phyloP scores from a whole-genome alignment of 2,797 vertebrate genomes.

The Cuniculus paca region DNA sequence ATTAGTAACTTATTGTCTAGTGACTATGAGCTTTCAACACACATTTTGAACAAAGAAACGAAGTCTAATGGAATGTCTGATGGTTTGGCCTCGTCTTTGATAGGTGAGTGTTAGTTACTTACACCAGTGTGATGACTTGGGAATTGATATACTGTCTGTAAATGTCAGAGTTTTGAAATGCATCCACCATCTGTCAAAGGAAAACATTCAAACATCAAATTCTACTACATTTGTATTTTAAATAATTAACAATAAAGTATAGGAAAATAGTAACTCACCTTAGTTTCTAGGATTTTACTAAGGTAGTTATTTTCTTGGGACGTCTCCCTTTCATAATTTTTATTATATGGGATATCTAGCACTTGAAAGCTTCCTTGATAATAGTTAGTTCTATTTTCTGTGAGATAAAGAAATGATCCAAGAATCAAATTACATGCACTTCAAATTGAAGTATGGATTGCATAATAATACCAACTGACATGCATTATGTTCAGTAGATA shows the following conservation, averaged over 20 bases:
- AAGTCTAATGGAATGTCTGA: background rate
- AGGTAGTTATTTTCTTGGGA: conserved; percentile 86
- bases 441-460: conserved; percentile 8
- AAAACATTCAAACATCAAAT: conserved; percentile 53
- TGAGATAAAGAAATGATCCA: conserved; percentile 62
- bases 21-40: background rate
- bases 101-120: conserved; percentile 68
- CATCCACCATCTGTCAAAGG: conserved; percentile 79
- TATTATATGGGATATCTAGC: conserved; percentile 74
- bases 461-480: background rate
- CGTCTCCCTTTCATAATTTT: conserved; percentile 85
- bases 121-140: conserved; percentile 80
- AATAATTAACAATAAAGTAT: conserved; percentile 29
- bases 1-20: conserved; percentile 46
- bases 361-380: conserved; percentile 87
- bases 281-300: conserved; percentile 86
- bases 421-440: conserved; percentile 32
- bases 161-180: conserved; percentile 79
- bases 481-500: background rate
- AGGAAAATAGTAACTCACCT: conserved; percentile 82
- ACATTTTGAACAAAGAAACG: background rate
- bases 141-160: conserved; percentile 81
- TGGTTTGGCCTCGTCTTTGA: conserved; percentile 50
- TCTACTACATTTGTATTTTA: conserved; percentile 39
- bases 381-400: conserved; percentile 86